Percentiles rank a stretch among this genome's conserved stretches.
phyloP scores from a whole-genome alignment of 2,113 vertebrate genomes.

The Salvator merianae region DNA sequence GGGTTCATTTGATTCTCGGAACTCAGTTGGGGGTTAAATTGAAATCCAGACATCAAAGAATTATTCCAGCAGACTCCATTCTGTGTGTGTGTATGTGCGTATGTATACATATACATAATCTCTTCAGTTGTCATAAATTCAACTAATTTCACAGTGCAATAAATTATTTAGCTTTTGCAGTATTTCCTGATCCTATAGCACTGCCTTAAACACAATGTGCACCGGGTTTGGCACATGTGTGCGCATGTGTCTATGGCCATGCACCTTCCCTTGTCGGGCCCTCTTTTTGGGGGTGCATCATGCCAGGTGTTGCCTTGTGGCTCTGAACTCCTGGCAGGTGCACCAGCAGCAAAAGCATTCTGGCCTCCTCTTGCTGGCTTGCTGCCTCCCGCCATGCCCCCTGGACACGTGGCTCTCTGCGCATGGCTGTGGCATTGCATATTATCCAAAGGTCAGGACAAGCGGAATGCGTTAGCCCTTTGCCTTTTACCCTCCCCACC shows the following conservation, averaged over 20 bases:
- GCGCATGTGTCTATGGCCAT: background rate
- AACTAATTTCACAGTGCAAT: conserved; percentile 81
- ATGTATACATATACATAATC: no score
- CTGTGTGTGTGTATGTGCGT: no score
- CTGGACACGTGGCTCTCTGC: conserved; percentile 59
- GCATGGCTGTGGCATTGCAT: conserved; percentile 68
- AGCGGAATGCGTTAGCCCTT: conserved; percentile 72
- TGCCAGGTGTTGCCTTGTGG: conserved; percentile 20
- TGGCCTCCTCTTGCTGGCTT: conserved; percentile 49
- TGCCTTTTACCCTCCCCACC: conserved; percentile 72
- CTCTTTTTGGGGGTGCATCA: background rate
- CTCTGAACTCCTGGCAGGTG: background rate
- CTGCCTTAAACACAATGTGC: conserved; percentile 25
- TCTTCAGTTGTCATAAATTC: conserved; percentile 82
- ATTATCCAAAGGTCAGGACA: conserved; percentile 76
- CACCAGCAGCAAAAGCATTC: conserved; percentile 5
- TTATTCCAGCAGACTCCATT: conserved; percentile 83
- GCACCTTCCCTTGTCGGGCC: background rate
- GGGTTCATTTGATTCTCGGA: conserved; percentile 98
- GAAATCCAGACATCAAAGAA: conserved; percentile 99
- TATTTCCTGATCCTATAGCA: conserved; percentile 68
- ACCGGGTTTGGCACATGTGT: conserved; percentile 7
- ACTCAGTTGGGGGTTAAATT: conserved; percentile 99
- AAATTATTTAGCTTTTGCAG: conserved; percentile 78
- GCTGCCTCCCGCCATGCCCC: conserved; percentile 47